phyloP scores from a whole-genome alignment of 2,113 vertebrate species.

The Sorex fumeus region DNA sequence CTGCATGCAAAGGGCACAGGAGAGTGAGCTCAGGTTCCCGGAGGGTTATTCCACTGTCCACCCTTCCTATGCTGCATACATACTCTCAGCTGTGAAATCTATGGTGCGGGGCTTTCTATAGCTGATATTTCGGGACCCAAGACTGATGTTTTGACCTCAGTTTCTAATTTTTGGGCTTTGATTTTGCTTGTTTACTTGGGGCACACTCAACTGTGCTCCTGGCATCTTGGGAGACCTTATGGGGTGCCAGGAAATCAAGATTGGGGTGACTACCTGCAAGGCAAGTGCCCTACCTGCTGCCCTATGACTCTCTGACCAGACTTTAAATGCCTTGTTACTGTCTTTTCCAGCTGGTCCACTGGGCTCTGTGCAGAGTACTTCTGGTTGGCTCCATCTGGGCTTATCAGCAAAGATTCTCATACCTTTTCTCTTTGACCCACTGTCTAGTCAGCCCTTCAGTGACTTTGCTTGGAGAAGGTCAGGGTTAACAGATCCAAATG shows the following conservation, averaged over 20 bases:
- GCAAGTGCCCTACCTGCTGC: too few relatives aligned
- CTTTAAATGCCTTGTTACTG: slow-evolving; percentile 16
- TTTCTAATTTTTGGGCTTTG: neutral
- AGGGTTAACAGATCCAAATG: neutral
- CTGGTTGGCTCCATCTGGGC: neutral
- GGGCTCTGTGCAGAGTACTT: neutral
- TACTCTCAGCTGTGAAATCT: too few relatives aligned
- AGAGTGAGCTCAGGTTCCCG: too few relatives aligned
- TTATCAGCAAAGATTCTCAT: neutral
- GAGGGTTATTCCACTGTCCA: neutral
- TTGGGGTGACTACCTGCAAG: too few relatives aligned
- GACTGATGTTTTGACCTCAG: neutral
- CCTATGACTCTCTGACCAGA: neutral
- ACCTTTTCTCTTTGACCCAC: neutral
- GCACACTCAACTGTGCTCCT: too few relatives aligned
- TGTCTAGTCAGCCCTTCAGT: neutral
- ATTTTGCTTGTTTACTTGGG: too few relatives aligned
- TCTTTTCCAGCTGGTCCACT: neutral
- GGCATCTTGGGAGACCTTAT: too few relatives aligned
- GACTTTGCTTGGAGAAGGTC: neutral
- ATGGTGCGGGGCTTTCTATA: neutral
- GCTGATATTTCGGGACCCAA: neutral
- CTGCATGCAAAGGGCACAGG: neutral
- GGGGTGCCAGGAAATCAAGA: too few relatives aligned
- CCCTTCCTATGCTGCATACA: neutral